Conservation (phyloP, 2,888 invertebrate species). For the Nomada lathburiana region DNA sequence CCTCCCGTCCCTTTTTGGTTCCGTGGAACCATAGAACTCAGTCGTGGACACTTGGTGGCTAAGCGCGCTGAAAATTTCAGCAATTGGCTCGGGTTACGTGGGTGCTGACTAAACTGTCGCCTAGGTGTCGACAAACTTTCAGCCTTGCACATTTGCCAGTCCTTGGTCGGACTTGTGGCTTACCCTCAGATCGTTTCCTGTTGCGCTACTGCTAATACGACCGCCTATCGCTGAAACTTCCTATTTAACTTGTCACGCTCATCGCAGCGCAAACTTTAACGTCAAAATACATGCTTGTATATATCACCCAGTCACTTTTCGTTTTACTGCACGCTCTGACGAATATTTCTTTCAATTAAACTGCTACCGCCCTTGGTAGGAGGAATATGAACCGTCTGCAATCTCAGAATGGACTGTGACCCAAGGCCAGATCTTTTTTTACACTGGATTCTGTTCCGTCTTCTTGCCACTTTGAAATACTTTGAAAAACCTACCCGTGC, state of each 20-base stretch:
- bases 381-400: slow-evolving; percentile 14
- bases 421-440: slow-evolving; percentile 52
- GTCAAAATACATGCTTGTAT: neutral
- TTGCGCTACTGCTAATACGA: slow-evolving; percentile 32
- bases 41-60: slow-evolving; percentile 40
- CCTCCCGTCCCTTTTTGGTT: neutral
- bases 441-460: slow-evolving; percentile 46
- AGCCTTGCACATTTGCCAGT: slow-evolving; percentile 10
- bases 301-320: no score
- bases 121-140: slow-evolving; percentile 48
- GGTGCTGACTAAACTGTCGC: slow-evolving; percentile 19
- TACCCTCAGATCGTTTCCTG: slow-evolving; percentile 23
- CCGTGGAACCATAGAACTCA: slow-evolving; percentile 45
- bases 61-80: slow-evolving; percentile 53
- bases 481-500: slow-evolving; percentile 43
- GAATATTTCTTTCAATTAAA: no score
- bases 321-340: no score
- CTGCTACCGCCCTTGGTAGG: no score
- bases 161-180: slow-evolving; percentile 12
- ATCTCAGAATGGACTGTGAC: slow-evolving; percentile 62
- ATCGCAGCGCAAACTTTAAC: neutral
- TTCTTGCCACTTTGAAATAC: slow-evolving; percentile 33
- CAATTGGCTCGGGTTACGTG: slow-evolving; percentile 50
- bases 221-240: slow-evolving; percentile 18
- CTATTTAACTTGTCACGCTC: slow-evolving; percentile 1